Conservation (phyloP, 2,797 vertebrate genomes). For the Tangara arthus region DNA sequence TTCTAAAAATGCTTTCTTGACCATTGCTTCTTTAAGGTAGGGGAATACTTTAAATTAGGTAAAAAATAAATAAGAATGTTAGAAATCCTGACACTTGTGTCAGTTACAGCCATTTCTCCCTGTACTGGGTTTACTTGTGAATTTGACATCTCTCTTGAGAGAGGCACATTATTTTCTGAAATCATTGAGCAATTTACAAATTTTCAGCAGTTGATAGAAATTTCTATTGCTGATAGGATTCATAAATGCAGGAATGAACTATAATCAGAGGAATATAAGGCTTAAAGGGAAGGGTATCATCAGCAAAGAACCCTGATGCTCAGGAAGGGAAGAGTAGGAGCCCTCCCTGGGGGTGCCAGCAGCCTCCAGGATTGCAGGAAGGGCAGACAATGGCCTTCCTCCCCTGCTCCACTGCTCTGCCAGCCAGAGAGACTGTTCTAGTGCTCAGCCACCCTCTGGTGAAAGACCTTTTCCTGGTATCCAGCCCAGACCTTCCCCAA, state of each 20-base stretch:
- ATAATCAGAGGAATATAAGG: background rate
- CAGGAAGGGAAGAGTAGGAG: background rate
- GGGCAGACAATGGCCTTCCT: accelerated
- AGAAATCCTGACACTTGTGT: background rate
- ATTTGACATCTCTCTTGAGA: background rate
- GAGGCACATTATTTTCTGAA: background rate
- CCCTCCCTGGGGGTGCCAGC: background rate
- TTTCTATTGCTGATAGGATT: background rate
- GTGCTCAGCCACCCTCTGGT: background rate
- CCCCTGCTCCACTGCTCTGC: background rate
- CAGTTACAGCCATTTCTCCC: background rate
- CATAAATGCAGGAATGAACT: background rate
- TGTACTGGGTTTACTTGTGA: background rate
- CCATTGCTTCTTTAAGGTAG: background rate
- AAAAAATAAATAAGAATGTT: background rate
- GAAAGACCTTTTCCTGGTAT: background rate
- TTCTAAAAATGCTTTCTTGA: background rate
- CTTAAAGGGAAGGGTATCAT: background rate
- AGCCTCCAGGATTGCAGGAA: background rate
- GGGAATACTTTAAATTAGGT: background rate
- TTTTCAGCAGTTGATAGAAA: background rate
- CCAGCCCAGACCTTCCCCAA: background rate
- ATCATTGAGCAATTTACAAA: background rate
- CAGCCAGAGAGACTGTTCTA: background rate
- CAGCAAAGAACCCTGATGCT: background rate